These are phyloP conservation scores for Pithys albifrons DNA, from an alignment of 2,113 vertebrate genomes.

Conservation along the genomic window DNA sequence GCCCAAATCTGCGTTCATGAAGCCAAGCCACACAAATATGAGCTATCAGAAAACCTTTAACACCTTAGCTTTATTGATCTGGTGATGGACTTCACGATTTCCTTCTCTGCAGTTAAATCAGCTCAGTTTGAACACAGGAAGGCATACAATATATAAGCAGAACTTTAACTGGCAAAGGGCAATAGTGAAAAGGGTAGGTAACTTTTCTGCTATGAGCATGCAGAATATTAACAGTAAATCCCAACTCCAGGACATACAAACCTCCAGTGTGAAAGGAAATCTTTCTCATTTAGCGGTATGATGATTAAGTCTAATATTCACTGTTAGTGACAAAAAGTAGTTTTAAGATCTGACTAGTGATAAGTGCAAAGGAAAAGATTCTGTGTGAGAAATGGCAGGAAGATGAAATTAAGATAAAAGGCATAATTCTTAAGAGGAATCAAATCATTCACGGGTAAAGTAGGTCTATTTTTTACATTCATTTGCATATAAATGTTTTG, in stretches of 20 bases:
- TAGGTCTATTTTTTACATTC: slow-evolving; percentile 16
- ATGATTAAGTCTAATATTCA: slow-evolving; percentile 31
- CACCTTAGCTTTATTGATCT: not conserved
- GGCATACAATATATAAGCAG: not conserved
- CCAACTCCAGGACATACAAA: not conserved
- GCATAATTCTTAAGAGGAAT: slow-evolving; percentile 12
- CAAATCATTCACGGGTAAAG: slow-evolving; percentile 10
- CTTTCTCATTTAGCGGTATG: not conserved
- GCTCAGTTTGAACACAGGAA: not conserved
- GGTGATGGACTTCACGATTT: not conserved
- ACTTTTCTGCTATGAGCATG: not conserved
- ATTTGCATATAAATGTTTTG: slow-evolving; percentile 46
- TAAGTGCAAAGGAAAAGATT: slow-evolving; percentile 34
- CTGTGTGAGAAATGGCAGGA: not conserved
- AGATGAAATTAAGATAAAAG: slow-evolving; percentile 38
- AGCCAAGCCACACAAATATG: no score
- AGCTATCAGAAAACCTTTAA: not conserved
- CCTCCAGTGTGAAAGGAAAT: not conserved
- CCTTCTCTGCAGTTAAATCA: not conserved
- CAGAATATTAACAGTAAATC: slow-evolving; percentile 3
- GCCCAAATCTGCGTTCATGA: no score
- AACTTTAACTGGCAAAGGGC: not conserved
- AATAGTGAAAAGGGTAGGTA: not conserved
- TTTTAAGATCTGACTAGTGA: not conserved
- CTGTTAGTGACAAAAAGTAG: not conserved